Conservation (phyloP, 2,113 vertebrate genomes). For the Felis catus region F.catus_Fca126_mat1.0 CM031413.1:145973501-145974000, state of each 20-base stretch:
- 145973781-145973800: neutral
- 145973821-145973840: neutral
- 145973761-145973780: constrained; percentile 27
- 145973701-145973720: constrained; percentile 9
- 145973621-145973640: neutral
- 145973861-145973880: neutral
- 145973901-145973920: neutral
- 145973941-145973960: neutral
- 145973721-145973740: constrained; percentile 46
- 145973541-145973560: neutral
- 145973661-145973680: constrained; percentile 36
- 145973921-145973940: constrained; percentile 40
- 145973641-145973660: neutral
- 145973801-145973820: neutral
- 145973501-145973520: neutral
- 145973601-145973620: neutral
- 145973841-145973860: neutral
- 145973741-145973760: constrained; percentile 20
- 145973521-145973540: neutral
- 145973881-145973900: neutral
- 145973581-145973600: neutral
- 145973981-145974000: neutral
- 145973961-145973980: neutral
- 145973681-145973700: neutral
- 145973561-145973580: no score